Percentiles rank a stretch among this genome's conserved stretches.
Evolutionary conservation across 2,113 vertebrate species (phyloP).

Genomic region (Garra rufa): DNA sequence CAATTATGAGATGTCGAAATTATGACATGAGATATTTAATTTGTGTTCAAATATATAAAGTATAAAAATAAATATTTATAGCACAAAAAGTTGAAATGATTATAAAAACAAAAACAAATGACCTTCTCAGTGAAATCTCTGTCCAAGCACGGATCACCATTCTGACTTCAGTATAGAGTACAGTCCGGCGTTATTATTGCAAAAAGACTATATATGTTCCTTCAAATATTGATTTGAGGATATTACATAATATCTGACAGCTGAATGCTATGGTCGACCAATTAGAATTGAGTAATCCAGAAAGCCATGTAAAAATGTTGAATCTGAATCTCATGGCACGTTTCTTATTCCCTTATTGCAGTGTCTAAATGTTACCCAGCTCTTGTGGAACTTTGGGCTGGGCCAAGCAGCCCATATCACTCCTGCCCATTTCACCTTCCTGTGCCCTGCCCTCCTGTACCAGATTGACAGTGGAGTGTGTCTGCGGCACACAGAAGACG

Average conservation of each 20-base stretch:
- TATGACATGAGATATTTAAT: not conserved
- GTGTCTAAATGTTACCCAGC: conserved; percentile 84
- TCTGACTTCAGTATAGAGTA: not conserved
- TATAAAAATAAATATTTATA: no score
- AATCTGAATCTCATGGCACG: not conserved
- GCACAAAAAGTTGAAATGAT: no score
- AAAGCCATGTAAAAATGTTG: not conserved
- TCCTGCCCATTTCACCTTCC: conserved; percentile 80
- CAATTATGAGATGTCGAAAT: not conserved
- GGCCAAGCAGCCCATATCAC: conserved; percentile 75
- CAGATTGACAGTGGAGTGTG: conserved; percentile 88
- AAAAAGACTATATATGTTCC: not conserved
- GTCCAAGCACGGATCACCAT: no score
- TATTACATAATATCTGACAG: no score
- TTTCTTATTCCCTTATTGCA: conserved; percentile 50
- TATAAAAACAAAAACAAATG: no score
- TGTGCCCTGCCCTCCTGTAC: conserved; percentile 86
- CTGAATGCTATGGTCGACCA: not conserved
- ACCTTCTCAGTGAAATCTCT: no score
- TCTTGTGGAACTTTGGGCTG: conserved; percentile 83
- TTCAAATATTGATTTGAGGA: no score
- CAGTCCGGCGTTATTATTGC: not conserved
- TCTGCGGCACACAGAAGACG: conserved; percentile 72
- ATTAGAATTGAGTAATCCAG: not conserved
- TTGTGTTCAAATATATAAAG: no score